These are phyloP conservation scores for Calliphora vicina DNA, from an alignment of 1,140 invertebrate genomes.

Conservation along the genomic window DNA sequence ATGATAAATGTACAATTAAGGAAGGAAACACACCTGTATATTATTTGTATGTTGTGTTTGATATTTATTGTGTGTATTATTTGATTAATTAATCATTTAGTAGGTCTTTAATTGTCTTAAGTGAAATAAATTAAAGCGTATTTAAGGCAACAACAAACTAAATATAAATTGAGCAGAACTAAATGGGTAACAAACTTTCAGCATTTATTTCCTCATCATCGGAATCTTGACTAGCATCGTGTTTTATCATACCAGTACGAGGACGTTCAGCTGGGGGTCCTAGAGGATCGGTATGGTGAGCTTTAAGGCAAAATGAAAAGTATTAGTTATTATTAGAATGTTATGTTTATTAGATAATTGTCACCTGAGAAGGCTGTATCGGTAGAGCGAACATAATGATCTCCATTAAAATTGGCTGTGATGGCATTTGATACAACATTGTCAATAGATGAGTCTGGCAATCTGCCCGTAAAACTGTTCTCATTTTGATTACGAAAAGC, in stretches of 20 bases:
- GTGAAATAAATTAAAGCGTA: not conserved
- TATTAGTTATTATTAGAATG: not conserved
- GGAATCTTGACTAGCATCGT: conserved; percentile 74
- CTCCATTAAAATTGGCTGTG: conserved; percentile 38
- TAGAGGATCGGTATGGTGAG: conserved; percentile 80
- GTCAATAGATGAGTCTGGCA: not conserved
- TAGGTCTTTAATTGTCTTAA: not conserved
- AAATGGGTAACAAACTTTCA: conserved; percentile 79
- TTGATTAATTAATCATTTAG: not conserved
- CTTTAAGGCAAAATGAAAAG: not conserved
- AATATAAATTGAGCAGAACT: not conserved
- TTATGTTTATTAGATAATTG: not conserved
- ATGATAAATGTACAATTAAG: conserved; percentile 14
- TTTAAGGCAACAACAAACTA: not conserved
- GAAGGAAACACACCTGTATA: not conserved
- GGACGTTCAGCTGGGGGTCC: conserved; percentile 78
- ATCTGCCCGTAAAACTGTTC: not conserved
- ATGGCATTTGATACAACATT: conserved; percentile 19
- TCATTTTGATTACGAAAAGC: conserved; percentile 1
- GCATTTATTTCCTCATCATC: conserved; percentile 85
- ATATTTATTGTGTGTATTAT: not conserved
- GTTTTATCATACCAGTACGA: conserved; percentile 73
- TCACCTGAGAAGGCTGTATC: conserved; percentile 28
- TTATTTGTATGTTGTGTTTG: not conserved
- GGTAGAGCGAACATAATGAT: conserved; percentile 41